Conservation (phyloP, 2,888 invertebrate species). For the Drosophila cognata region DNA sequence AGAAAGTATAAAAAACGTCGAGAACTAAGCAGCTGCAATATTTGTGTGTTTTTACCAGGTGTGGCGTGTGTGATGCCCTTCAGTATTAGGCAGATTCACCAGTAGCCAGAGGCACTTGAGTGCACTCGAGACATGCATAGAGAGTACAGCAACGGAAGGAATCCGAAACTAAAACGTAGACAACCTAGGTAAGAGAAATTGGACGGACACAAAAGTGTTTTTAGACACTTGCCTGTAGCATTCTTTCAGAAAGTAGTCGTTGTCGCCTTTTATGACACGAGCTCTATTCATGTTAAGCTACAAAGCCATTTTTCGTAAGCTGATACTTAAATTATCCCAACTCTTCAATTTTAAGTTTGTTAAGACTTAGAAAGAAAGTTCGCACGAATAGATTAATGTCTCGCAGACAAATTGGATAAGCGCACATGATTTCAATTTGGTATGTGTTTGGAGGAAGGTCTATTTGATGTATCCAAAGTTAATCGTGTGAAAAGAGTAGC, state of each 20-base stretch:
- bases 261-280: slow-evolving; percentile 35
- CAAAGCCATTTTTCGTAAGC: slow-evolving; percentile 20
- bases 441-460: not conserved
- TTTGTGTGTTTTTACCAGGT: slow-evolving; percentile 10
- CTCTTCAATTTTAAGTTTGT: not conserved
- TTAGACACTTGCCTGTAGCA: slow-evolving; percentile 44
- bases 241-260: slow-evolving; percentile 24
- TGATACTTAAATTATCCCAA: slow-evolving; percentile 18
- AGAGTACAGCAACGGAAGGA: slow-evolving; percentile 2
- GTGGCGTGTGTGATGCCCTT: slow-evolving; percentile 19
- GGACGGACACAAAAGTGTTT: slow-evolving; percentile 55
- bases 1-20: slow-evolving; percentile 25
- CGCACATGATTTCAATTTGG: not conserved
- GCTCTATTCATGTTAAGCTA: slow-evolving; percentile 30
- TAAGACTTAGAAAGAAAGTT: not conserved
- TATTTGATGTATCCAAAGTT: not conserved
- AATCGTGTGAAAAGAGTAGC: not conserved
- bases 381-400: not conserved
- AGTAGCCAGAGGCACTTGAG: slow-evolving; percentile 73
- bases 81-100: slow-evolving; percentile 42
- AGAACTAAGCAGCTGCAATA: slow-evolving; percentile 10
- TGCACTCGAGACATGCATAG: slow-evolving; percentile 64
- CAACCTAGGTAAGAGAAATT: slow-evolving; percentile 22
- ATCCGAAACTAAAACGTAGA: slow-evolving; percentile 21
- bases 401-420: not conserved